Percentiles rank a stretch among this genome's conserved stretches.
Evolutionary conservation across 2,888 invertebrate genomes (phyloP).

Genomic region (Metopia argyrocephala): DNA sequence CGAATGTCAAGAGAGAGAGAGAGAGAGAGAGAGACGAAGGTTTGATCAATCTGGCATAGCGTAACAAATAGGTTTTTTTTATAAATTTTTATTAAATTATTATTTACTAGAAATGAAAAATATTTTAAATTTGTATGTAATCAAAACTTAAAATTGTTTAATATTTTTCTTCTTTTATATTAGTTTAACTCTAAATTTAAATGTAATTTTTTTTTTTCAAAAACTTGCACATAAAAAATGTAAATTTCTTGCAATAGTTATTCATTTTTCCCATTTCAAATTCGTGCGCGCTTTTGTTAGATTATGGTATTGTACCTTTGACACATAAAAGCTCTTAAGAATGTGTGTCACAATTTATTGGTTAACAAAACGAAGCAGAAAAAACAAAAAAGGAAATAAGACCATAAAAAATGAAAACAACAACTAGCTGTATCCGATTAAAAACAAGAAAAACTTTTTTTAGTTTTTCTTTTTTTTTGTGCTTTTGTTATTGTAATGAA

Average conservation of each 20-base stretch:
- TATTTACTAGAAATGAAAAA: too few relatives aligned
- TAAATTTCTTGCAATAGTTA: not conserved
- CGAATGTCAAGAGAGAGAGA: too few relatives aligned
- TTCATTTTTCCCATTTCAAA: not conserved
- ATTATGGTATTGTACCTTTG: slow-evolving; percentile 3
- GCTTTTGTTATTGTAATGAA: not conserved
- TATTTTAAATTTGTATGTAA: too few relatives aligned
- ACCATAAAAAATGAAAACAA: slow-evolving; percentile 2
- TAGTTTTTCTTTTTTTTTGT: not conserved
- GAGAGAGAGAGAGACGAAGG: too few relatives aligned
- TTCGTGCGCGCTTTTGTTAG: not conserved
- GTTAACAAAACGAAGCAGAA: slow-evolving; percentile 30
- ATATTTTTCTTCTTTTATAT: too few relatives aligned
- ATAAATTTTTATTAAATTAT: too few relatives aligned
- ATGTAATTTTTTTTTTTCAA: too few relatives aligned
- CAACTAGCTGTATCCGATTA: slow-evolving; percentile 22
- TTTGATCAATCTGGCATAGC: too few relatives aligned
- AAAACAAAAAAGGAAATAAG: slow-evolving; percentile 9
- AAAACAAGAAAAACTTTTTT: slow-evolving; percentile 39
- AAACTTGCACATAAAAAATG: too few relatives aligned
- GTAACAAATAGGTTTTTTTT: too few relatives aligned
- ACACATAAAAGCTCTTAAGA: slow-evolving; percentile 58
- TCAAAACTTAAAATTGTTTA: too few relatives aligned
- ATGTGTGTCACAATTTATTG: slow-evolving; percentile 54
- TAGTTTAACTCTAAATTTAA: too few relatives aligned